These are phyloP conservation scores for Schizaphis graminum DNA, from an alignment of 2,888 invertebrate genomes.

Conservation along the genomic window DNA sequence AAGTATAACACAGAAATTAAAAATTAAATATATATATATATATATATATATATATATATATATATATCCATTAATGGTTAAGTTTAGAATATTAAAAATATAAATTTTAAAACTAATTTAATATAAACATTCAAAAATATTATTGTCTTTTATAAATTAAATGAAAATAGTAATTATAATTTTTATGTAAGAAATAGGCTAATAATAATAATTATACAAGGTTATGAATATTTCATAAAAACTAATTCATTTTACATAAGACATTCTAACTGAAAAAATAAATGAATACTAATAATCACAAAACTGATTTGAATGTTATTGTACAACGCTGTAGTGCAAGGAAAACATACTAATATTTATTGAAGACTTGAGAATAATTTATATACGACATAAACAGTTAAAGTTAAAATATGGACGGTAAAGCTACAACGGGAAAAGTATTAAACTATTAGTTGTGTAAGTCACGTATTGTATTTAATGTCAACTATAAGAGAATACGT, in stretches of 20 bases:
- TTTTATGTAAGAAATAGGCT: background rate
- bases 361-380: background rate
- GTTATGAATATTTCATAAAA: background rate
- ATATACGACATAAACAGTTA: background rate
- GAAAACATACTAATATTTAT: background rate
- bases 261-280: background rate
- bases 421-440: background rate
- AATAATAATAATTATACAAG: background rate
- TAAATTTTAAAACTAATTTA: background rate
- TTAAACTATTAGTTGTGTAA: constrained; percentile 26
- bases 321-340: background rate
- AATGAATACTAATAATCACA: background rate
- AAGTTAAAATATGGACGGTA: background rate
- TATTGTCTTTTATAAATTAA: background rate
- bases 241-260: background rate
- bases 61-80: background rate
- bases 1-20: background rate
- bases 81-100: background rate
- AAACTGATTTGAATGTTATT: background rate
- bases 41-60: background rate
- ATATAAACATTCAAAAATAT: background rate
- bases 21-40: background rate
- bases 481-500: constrained; percentile 2
- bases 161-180: background rate
- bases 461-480: constrained; percentile 33